Evolutionary conservation across 2,888 invertebrate species (phyloP).

Genomic region (Rhagonycha fulva): DNA sequence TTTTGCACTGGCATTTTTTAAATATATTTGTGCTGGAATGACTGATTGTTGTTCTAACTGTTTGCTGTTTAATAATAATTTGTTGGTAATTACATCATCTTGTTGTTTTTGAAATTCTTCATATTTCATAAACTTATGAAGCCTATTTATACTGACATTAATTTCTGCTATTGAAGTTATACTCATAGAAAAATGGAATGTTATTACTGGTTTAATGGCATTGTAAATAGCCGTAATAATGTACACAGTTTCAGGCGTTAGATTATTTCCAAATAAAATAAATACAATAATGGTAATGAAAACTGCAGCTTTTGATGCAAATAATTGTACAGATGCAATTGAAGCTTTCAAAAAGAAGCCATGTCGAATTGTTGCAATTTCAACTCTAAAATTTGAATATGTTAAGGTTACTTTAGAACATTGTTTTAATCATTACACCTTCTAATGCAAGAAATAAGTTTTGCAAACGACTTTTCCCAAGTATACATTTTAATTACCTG

Average conservation of each 20-base stretch:
- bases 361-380: slow-evolving; percentile 72
- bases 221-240: slow-evolving; percentile 90
- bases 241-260: slow-evolving; percentile 85
- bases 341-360: slow-evolving; percentile 80
- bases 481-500: slow-evolving; percentile 96
- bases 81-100: neutral
- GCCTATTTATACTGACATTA: slow-evolving; percentile 72
- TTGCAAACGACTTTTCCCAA: slow-evolving; percentile 90
- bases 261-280: slow-evolving; percentile 69
- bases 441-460: slow-evolving; percentile 77
- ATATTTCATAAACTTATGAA: slow-evolving; percentile 63
- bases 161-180: slow-evolving; percentile 83
- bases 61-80: slow-evolving; percentile 1
- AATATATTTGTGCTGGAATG: slow-evolving; percentile 53
- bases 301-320: slow-evolving; percentile 84
- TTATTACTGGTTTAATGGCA: slow-evolving; percentile 84
- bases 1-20: slow-evolving; percentile 69
- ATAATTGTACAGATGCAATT: slow-evolving; percentile 82
- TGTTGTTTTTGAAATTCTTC: slow-evolving; percentile 54
- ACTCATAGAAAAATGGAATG: slow-evolving; percentile 89
- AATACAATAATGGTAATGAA: slow-evolving; percentile 82
- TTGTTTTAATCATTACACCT: slow-evolving; percentile 50
- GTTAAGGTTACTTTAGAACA: neutral
- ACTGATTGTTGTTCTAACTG: neutral
- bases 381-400: slow-evolving; percentile 59